Evolutionary conservation across 2,797 vertebrate genomes (phyloP).

Genomic region (Phylloscopus collybita): DNA sequence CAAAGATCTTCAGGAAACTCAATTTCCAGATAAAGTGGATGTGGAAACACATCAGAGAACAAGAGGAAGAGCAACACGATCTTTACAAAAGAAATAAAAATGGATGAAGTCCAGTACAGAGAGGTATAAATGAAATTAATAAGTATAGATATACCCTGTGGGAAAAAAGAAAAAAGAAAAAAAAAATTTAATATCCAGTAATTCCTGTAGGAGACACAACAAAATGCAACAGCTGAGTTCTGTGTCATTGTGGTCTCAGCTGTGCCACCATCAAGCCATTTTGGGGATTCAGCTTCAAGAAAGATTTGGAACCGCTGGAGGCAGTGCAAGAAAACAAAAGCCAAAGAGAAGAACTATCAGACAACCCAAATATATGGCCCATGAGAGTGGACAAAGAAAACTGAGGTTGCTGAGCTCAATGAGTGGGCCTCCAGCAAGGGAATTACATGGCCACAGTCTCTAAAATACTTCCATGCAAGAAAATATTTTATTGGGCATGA

Average conservation of each 20-base stretch:
- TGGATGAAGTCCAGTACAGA: neutral
- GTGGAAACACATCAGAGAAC: neutral
- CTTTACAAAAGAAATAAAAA: neutral
- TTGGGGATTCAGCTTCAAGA: neutral
- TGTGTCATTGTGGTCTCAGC: neutral
- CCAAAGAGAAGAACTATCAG: neutral
- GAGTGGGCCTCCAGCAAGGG: neutral
- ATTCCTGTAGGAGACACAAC: neutral
- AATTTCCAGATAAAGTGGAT: neutral
- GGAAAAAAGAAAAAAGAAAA: neutral
- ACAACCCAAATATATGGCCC: neutral
- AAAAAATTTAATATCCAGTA: neutral
- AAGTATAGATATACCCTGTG: neutral
- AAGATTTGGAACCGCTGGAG: neutral
- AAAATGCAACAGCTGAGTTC: neutral
- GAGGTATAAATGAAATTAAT: neutral
- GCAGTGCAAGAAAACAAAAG: neutral
- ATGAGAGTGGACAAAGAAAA: neutral
- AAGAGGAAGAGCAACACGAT: neutral
- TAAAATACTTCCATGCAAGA: neutral
- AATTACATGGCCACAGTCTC: neutral
- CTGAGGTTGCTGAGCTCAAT: neutral
- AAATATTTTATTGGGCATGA: neutral
- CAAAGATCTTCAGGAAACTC: neutral
- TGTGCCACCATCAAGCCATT: neutral